Conservation (phyloP, 2,113 vertebrate genomes). For the Chascanopsetta lugubris region DNA sequence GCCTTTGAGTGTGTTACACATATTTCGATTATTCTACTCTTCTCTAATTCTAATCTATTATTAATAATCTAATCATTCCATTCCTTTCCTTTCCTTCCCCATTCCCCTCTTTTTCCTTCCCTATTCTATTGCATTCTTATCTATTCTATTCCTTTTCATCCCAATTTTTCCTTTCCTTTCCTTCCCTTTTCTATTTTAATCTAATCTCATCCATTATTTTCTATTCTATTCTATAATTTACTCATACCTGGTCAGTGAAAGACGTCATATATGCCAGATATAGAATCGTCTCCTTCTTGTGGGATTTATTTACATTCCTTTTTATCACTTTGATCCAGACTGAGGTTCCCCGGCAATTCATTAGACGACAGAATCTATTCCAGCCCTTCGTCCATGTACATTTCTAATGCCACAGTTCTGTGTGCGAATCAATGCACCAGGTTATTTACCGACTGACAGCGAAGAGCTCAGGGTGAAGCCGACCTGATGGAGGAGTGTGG, state of each 20-base stretch:
- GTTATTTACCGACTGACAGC: neutral
- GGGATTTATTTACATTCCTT: neutral
- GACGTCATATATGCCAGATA: neutral
- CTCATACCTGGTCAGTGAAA: neutral
- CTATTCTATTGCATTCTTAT: too few species aligned
- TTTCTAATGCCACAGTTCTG: neutral
- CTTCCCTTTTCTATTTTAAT: too few species aligned
- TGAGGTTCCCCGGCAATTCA: neutral
- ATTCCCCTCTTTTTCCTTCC: too few species aligned
- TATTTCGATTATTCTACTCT: too few species aligned
- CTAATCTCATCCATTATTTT: too few species aligned
- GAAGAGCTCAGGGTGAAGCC: neutral
- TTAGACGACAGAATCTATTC: too few species aligned
- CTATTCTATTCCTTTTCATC: too few species aligned
- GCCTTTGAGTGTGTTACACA: neutral
- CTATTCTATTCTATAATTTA: too few species aligned
- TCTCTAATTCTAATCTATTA: too few species aligned
- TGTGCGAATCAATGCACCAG: neutral
- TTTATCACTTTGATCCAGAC: neutral
- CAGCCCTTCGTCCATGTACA: neutral
- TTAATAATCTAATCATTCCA: too few species aligned
- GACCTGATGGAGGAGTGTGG: neutral
- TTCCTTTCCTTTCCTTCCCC: too few species aligned
- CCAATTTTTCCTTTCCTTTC: too few species aligned
- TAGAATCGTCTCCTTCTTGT: neutral